These are phyloP conservation scores for Chinchilla lanigera DNA, from an alignment of 2,113 vertebrate species.

Conservation along the genomic window DNA sequence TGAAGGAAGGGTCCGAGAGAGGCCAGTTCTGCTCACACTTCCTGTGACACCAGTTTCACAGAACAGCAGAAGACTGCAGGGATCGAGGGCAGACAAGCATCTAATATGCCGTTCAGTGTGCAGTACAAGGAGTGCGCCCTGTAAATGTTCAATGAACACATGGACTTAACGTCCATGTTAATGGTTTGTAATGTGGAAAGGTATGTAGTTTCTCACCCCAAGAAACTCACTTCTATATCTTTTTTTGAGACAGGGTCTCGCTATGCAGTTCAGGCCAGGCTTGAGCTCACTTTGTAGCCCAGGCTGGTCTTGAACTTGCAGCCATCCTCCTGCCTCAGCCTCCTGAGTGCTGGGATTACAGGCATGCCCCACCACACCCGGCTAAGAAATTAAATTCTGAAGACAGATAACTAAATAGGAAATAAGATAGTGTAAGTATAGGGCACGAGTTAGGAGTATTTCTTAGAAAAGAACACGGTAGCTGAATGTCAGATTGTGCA, in stretches of 20 bases:
- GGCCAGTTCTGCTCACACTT: not conserved
- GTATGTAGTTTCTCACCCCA: not conserved
- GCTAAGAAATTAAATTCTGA: not conserved
- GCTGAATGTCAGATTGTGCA: not conserved
- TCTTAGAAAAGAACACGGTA: not conserved
- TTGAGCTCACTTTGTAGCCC: no score
- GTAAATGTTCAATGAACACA: not conserved
- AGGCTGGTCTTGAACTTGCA: no score
- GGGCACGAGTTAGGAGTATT: not conserved
- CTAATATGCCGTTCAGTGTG: accelerated
- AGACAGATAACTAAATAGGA: not conserved
- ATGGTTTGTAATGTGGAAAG: not conserved
- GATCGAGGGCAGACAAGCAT: not conserved
- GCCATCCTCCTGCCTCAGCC: no score
- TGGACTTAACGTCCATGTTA: not conserved
- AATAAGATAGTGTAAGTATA: not conserved
- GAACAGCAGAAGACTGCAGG: not conserved
- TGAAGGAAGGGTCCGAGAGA: not conserved
- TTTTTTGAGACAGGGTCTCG: no score
- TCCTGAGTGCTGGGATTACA: no score
- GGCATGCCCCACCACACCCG: no score
- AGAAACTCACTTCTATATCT: not conserved
- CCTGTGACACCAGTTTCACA: not conserved
- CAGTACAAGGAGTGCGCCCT: not conserved
- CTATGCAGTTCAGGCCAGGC: no score